Evolutionary conservation across 2,113 vertebrate species (phyloP), one percentile per base, ranked within the genome.

Genomic region (Prietella phreatophila): DNA sequence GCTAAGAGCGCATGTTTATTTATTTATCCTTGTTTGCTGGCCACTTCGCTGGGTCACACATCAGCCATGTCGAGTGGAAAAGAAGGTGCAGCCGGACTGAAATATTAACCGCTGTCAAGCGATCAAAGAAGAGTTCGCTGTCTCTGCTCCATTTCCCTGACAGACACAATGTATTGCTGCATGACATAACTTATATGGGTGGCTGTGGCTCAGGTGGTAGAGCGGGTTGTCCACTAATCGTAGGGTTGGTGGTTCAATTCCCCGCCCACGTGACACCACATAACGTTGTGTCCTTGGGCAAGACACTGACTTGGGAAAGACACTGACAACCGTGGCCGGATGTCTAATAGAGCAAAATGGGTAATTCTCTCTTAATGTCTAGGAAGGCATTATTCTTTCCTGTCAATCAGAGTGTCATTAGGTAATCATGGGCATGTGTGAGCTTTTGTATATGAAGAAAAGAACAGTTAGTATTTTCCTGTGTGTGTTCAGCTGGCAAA

Each of bases 21-120:
- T 92, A 92, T 92, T 92, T 88, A 92, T 92, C 53, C 58, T 30
- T 80, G 85, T 67, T 84, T 85, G 67, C 39, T 56, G 67, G 86
- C 86, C 87, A 89, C 86, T 87, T 88, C 60, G 39, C 90, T 47
- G 53, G 65, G 75, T 78, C 42, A 83, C 86, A 87, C 85, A 63
- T 86, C 87, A 81, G 65, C 80, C 79, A 80, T n/a, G 11, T 80
- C 82, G 60, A 69, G 87, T 65, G 86, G 86, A 88, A 89, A 83
- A 83, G 27, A 61, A 69, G 56, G 7, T 65, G 17, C 63, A 20
- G 65, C 20, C 42, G 20, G 83, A 22, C 25, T 91, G 84, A 80
- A 89, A 87, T 92, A 89, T 90, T 89, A 85, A 92, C 80, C 25
- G n/a, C 9, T 33, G 36, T 55, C 69, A 86, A 67, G 67, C 60